Percentiles rank a stretch among this genome's conserved stretches.
phyloP scores from a whole-genome alignment of 2,797 vertebrate species.

The Scolopax rusticola region DNA sequence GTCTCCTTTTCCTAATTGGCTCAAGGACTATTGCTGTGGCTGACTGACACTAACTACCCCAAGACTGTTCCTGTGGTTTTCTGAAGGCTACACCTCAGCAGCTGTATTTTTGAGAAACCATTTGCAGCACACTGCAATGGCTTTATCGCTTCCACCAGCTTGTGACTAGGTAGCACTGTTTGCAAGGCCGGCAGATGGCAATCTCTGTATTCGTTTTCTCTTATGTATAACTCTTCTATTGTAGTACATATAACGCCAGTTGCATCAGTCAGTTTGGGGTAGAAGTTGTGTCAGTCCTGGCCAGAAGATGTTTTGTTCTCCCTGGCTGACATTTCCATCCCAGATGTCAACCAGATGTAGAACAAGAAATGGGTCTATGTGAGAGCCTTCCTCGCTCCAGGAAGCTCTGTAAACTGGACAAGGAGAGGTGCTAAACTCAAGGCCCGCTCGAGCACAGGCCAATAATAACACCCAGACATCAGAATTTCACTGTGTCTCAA shows the following conservation, averaged over 20 bases:
- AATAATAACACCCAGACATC: neutral
- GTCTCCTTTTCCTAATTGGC: neutral
- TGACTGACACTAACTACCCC: neutral
- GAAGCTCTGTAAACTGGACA: slow-evolving; percentile 8
- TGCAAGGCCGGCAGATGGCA: slow-evolving; percentile 26
- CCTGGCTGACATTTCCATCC: neutral
- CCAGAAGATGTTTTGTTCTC: slow-evolving; percentile 46
- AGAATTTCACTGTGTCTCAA: neutral
- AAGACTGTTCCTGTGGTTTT: neutral
- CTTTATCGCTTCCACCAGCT: neutral
- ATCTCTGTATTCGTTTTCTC: neutral
- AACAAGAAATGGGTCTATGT: neutral
- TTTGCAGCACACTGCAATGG: neutral
- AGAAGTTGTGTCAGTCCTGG: neutral
- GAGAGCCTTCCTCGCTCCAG: neutral
- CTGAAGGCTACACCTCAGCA: neutral
- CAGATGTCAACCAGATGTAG: slow-evolving; percentile 61
- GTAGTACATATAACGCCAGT: neutral
- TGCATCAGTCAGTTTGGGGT: slow-evolving; percentile 6
- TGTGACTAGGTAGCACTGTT: neutral
- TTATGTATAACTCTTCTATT: neutral
- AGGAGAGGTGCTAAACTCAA: slow-evolving; percentile 26
- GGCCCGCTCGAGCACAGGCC: neutral
- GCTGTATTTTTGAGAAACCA: rapidly evolving
- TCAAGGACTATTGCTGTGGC: neutral